Percentiles rank a stretch among this genome's conserved stretches.
These are phyloP conservation scores for Nettapus auritus DNA, from an alignment of 2,113 vertebrate species.

Conservation along the genomic window DNA sequence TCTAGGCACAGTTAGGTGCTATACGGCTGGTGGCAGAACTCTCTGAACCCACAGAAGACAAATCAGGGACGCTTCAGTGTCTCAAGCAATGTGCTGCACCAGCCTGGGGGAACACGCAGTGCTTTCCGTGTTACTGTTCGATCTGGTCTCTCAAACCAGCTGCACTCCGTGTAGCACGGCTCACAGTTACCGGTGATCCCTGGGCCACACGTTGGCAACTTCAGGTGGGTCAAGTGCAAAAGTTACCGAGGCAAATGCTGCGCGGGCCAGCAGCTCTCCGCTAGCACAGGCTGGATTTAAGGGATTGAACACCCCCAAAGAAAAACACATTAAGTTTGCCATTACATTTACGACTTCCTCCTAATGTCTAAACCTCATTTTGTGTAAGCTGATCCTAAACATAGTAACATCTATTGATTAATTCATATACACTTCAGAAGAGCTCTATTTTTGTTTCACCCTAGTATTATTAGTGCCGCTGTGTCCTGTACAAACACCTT, in stretches of 20 bases:
- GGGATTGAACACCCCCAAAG: not conserved
- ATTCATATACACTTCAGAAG: not conserved
- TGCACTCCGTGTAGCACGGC: fast-evolving
- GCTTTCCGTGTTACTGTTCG: not conserved
- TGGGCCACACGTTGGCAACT: not conserved
- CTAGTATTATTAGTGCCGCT: not conserved
- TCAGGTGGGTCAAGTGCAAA: not conserved
- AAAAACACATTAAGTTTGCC: not conserved
- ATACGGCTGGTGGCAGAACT: too few species aligned
- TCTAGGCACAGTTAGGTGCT: not conserved
- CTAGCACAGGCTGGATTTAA: not conserved
- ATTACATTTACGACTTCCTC: not conserved
- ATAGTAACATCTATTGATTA: too few species aligned
- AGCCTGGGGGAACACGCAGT: not conserved
- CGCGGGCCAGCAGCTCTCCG: not conserved
- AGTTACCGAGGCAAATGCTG: not conserved
- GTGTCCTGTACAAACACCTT: not conserved
- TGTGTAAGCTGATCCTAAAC: not conserved
- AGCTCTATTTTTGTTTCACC: not conserved
- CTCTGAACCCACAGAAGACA: not conserved
- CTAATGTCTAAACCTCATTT: not conserved
- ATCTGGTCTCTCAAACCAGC: not conserved
- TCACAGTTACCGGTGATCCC: not conserved
- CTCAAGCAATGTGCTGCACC: not conserved
- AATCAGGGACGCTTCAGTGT: not conserved